Conservation (phyloP, 1,140 invertebrate species). For the Olivierus martensii region DNA sequence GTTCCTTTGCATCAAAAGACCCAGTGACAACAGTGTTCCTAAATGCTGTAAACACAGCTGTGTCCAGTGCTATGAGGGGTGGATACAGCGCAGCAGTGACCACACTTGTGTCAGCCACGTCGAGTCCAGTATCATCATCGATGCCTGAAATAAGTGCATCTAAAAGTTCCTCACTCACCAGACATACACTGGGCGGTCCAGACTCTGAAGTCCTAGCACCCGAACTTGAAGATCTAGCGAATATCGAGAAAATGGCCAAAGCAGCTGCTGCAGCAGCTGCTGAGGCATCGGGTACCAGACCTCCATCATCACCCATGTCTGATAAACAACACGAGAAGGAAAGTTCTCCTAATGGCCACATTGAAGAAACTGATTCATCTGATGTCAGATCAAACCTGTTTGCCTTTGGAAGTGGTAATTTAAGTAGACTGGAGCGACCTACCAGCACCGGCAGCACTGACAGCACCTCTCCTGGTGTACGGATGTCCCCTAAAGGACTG, state of each 20-base stretch:
- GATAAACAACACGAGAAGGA: neutral
- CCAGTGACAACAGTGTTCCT: conserved; percentile 9
- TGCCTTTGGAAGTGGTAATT: conserved; percentile 2
- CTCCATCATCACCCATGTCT: neutral
- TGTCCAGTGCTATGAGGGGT: conserved; percentile 13
- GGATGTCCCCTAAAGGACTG: conserved; percentile 11
- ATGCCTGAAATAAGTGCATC: conserved; percentile 12
- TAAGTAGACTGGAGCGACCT: conserved; percentile 10
- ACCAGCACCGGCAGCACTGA: conserved; percentile 11
- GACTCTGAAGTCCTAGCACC: conserved; percentile 15
- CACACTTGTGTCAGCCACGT: conserved; percentile 14
- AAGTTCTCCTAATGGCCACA: neutral
- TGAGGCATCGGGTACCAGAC: conserved; percentile 5
- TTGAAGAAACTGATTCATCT: conserved; percentile 2
- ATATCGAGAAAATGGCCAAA: conserved; percentile 22
- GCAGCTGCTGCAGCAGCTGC: conserved; percentile 21
- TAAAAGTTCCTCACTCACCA: neutral
- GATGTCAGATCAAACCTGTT: conserved; percentile 11
- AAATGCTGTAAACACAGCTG: conserved; percentile 3
- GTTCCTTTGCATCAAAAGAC: conserved; percentile 13
- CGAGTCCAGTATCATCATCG: conserved; percentile 13
- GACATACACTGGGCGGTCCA: neutral
- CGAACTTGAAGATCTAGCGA: conserved; percentile 21
- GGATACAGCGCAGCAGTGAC: conserved; percentile 14
- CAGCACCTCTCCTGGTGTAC: conserved; percentile 10